A percentile compares a stretch with the other conserved stretches of the same genome.
These are phyloP conservation scores for Clarias macrocephalus DNA, from an alignment of 2,113 vertebrate species.

Conservation along the genomic window DNA sequence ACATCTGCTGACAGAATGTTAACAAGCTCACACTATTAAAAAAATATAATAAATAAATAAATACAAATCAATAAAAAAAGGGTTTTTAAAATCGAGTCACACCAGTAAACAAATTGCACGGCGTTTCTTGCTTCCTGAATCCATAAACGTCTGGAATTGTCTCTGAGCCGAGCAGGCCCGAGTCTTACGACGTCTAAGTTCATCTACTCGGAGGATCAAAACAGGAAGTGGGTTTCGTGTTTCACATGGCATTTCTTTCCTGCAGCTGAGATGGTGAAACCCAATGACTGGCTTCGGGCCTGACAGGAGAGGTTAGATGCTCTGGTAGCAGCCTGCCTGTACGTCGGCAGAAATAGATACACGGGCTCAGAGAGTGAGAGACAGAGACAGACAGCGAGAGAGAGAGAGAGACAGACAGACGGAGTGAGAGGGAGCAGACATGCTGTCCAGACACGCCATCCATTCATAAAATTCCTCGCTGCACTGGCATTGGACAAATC, in stretches of 20 bases:
- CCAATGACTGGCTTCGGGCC: slow-evolving; percentile 34
- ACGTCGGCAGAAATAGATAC: slow-evolving; percentile 26
- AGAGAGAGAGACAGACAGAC: background rate
- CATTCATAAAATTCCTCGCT: slow-evolving; percentile 37
- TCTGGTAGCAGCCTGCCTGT: slow-evolving; percentile 27
- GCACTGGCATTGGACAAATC: slow-evolving; percentile 4
- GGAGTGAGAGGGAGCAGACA: background rate
- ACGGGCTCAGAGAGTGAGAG: background rate
- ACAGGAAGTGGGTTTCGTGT: slow-evolving; percentile 50
- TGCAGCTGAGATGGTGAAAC: slow-evolving; percentile 33
- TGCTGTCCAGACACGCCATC: background rate
- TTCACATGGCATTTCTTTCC: slow-evolving; percentile 50
- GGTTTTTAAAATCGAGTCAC: background rate
- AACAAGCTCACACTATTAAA: background rate
- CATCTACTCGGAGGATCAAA: slow-evolving; percentile 30
- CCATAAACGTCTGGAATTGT: background rate
- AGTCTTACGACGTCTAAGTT: background rate
- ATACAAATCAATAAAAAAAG: too few species aligned
- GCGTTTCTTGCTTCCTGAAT: background rate
- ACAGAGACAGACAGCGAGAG: background rate
- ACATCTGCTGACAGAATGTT: slow-evolving; percentile 1
- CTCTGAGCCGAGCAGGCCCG: background rate
- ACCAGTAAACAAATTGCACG: background rate
- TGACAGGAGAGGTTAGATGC: background rate
- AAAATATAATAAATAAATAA: background rate